Percentiles rank a stretch among this genome's conserved stretches.
These are phyloP conservation scores for Sebastes baramenuke DNA, from an alignment of 2,797 vertebrate genomes.

Conservation along the genomic window DNA sequence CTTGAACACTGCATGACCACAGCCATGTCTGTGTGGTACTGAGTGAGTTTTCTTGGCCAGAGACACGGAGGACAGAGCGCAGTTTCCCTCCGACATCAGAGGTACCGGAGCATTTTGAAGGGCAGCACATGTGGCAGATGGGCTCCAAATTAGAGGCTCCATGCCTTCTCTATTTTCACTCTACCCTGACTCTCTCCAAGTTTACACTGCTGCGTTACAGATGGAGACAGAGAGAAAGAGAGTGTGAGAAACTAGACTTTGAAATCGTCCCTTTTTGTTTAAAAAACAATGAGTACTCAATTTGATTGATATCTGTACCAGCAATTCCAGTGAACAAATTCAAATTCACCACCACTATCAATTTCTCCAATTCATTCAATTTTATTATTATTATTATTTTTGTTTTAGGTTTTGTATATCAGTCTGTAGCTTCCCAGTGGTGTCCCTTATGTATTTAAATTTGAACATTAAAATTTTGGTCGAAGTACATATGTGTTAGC, in stretches of 20 bases:
- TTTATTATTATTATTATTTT: too few relatives aligned
- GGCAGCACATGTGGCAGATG: conserved; percentile 81
- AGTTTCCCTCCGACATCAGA: conserved; percentile 71
- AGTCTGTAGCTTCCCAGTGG: too few relatives aligned
- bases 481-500: too few relatives aligned
- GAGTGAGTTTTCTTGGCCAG: conserved; percentile 58
- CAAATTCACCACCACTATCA: conserved; percentile 23
- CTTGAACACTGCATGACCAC: conserved; percentile 29
- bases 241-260: background rate
- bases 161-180: conserved; percentile 79
- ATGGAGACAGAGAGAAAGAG: conserved; percentile 47
- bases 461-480: too few relatives aligned
- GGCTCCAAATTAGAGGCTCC: conserved; percentile 82
- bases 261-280: conserved; percentile 11
- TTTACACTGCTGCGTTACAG: conserved; percentile 54
- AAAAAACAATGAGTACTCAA: background rate
- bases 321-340: background rate
- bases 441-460: too few relatives aligned
- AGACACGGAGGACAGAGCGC: conserved; percentile 56
- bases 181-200: conserved; percentile 41
- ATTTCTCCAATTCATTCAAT: conserved; percentile 36
- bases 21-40: conserved; percentile 19
- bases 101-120: conserved; percentile 73
- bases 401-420: too few relatives aligned
- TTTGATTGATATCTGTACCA: background rate